Percentiles rank a stretch among this genome's conserved stretches.
Evolutionary conservation across 2,888 invertebrate species (phyloP).

Genomic region (Synergus umbraculus): DNA sequence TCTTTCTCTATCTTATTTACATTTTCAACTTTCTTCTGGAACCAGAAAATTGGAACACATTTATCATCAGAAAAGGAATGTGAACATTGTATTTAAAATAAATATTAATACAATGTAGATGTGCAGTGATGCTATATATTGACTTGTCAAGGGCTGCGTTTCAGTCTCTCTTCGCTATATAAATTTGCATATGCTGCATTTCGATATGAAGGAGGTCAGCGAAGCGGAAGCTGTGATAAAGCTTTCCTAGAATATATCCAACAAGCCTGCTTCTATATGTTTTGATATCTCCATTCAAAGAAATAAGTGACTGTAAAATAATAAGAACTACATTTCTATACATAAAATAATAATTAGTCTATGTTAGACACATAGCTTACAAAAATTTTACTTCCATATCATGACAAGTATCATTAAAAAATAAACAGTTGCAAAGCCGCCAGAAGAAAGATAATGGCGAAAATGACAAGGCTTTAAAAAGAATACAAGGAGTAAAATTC

Average conservation of each 20-base stretch:
- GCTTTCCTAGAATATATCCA: not conserved
- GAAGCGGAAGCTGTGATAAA: constrained; percentile 22
- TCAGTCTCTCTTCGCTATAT: not conserved
- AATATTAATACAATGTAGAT: constrained; percentile 17
- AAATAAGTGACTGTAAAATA: not conserved
- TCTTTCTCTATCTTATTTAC: no score
- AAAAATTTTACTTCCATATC: no score
- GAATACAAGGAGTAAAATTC: not conserved
- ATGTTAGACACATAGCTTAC: no score
- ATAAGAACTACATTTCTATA: not conserved
- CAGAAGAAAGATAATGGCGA: not conserved
- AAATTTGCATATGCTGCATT: constrained; percentile 29
- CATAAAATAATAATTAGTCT: no score
- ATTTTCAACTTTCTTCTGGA: no score
- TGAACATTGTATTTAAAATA: not conserved
- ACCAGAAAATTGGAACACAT: not conserved
- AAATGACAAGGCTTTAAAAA: not conserved
- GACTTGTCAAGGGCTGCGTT: not conserved
- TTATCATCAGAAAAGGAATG: not conserved
- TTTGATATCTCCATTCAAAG: constrained; percentile 12
- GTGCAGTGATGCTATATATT: constrained; percentile 6
- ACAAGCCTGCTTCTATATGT: not conserved
- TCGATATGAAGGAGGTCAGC: constrained; percentile 33
- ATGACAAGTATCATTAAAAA: no score
- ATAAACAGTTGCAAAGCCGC: not conserved